A percentile compares a stretch with the other conserved stretches of the same genome.
phyloP scores from a whole-genome alignment of 2,797 vertebrate genomes.

The Novumbra hubbsi region DNA sequence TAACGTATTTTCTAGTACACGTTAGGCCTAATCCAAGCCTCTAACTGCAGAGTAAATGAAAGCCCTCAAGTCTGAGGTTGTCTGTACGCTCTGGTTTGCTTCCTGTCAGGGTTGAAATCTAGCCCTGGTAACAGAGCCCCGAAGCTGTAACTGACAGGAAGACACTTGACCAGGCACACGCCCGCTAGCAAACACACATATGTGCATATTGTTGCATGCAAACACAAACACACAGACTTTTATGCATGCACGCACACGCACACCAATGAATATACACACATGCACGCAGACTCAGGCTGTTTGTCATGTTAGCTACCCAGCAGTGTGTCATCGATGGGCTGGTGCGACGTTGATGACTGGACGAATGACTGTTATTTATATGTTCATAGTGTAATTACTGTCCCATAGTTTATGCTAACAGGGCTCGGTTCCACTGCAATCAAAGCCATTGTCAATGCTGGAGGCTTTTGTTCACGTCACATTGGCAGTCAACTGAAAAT shows the following conservation, averaged over 20 bases:
- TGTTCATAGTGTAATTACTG: constrained; percentile 28
- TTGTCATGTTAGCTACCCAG: constrained; percentile 3
- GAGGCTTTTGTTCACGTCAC: background rate
- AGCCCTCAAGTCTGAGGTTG: background rate
- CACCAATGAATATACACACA: background rate
- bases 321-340: constrained; percentile 25
- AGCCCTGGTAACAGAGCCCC: constrained; percentile 12
- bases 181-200: too few relatives aligned
- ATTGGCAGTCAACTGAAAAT: background rate
- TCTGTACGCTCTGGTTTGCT: background rate
- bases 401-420: constrained; percentile 9
- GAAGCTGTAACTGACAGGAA: constrained; percentile 1
- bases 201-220: too few relatives aligned
- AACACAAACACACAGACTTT: too few relatives aligned
- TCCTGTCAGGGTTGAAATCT: constrained; percentile 13
- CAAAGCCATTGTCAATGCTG: background rate
- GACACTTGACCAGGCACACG: background rate
- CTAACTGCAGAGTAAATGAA: background rate
- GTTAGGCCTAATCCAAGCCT: background rate
- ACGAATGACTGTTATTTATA: constrained; percentile 37
- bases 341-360: constrained; percentile 23
- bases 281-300: background rate
- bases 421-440: background rate
- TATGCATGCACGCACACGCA: too few relatives aligned
- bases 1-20: background rate